phyloP scores from a whole-genome alignment of 35 echinoderm and acorn worm genomes.

The Apostichopus californicus region DNA sequence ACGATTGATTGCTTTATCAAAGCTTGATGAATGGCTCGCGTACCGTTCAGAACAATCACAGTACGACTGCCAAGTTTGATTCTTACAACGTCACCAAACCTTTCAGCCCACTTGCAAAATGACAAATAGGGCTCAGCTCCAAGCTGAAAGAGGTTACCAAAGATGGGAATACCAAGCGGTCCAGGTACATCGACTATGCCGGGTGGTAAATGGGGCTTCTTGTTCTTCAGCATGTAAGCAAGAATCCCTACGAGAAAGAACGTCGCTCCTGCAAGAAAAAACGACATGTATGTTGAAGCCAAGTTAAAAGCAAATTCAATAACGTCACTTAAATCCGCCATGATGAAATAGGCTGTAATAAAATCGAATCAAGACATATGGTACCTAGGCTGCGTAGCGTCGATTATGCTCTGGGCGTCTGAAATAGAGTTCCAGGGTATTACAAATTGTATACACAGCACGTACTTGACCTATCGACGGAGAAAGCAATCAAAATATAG shows the following conservation, averaged over 20 bases:
- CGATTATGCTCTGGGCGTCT: too few species aligned
- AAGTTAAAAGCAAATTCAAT: too few species aligned
- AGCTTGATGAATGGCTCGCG: conserved; percentile 68
- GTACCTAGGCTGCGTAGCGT: too few species aligned
- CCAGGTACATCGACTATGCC: conserved; percentile 35
- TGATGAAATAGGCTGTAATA: too few species aligned
- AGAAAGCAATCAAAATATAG: too few species aligned
- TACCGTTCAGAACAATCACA: conserved; percentile 82
- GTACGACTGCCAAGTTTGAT: conserved; percentile 72
- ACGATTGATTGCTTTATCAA: conserved; percentile 65
- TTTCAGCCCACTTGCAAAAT: conserved; percentile 58
- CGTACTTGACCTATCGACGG: too few species aligned
- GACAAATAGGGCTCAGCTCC: conserved; percentile 44
- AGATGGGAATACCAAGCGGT: conserved; percentile 68
- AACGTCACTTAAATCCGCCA: too few species aligned
- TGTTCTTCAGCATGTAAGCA: background rate
- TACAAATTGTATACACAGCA: too few species aligned
- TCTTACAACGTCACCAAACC: conserved; percentile 78
- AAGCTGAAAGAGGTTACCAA: conserved; percentile 78
- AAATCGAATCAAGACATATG: too few species aligned
- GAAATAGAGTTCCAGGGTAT: too few species aligned
- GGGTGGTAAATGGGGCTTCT: background rate
- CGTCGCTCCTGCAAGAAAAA: background rate
- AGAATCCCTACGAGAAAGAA: background rate
- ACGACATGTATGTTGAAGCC: background rate